A percentile compares a stretch with the other conserved stretches of the same genome.
Evolutionary conservation across 2,113 vertebrate species (phyloP).

Genomic region (Percina caprodes): DNA sequence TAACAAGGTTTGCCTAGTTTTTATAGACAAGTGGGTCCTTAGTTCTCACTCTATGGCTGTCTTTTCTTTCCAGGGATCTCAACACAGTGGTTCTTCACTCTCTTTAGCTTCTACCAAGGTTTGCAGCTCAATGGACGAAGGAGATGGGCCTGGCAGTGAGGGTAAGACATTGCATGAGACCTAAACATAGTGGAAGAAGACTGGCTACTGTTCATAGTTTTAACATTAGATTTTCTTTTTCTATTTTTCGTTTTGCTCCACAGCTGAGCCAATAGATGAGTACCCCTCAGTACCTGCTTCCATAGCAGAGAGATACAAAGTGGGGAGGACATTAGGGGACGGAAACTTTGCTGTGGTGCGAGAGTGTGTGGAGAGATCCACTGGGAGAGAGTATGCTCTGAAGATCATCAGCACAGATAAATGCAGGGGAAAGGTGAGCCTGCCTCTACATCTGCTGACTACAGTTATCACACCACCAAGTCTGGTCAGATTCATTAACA

Average conservation of each 20-base stretch:
- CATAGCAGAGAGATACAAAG: conserved; percentile 96
- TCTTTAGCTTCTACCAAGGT: conserved; percentile 98
- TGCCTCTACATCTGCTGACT: neutral
- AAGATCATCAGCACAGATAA: conserved; percentile 99
- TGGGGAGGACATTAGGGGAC: conserved; percentile 95
- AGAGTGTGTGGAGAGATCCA: conserved; percentile 97
- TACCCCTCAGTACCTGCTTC: conserved; percentile 90
- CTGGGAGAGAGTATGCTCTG: conserved; percentile 95
- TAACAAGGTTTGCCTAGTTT: conserved; percentile 17
- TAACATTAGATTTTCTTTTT: neutral
- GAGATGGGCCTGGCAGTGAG: conserved; percentile 90
- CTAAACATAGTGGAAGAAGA: neutral
- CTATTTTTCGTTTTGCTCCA: conserved; percentile 4
- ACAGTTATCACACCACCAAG: neutral
- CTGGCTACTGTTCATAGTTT: neutral
- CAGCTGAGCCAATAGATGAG: conserved; percentile 91
- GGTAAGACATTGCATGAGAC: conserved; percentile 78
- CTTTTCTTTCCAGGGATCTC: conserved; percentile 89
- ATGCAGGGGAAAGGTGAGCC: conserved; percentile 96
- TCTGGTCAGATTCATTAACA: neutral
- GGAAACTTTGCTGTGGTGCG: conserved; percentile 98
- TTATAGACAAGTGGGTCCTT: conserved; percentile 4
- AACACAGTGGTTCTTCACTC: conserved; percentile 95
- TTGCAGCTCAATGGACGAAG: conserved; percentile 98
- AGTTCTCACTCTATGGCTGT: conserved; percentile 32